Evolutionary conservation across 2,888 invertebrate species (phyloP).

Genomic region (Teleogryllus oceanicus): DNA sequence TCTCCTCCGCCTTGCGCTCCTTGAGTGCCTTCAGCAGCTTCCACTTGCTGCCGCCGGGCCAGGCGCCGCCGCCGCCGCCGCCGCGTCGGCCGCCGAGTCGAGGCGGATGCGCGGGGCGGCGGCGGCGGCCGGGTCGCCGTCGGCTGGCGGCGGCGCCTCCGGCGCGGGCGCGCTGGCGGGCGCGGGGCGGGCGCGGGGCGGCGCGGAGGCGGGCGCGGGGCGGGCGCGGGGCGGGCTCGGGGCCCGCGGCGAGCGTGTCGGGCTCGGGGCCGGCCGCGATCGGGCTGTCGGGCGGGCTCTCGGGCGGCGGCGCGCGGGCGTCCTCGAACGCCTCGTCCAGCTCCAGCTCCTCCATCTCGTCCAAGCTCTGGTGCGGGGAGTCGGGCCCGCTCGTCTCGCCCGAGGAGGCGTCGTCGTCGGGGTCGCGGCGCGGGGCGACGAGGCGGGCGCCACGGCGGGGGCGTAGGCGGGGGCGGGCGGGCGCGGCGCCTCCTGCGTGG

Average conservation of each 20-base stretch:
- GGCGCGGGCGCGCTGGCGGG: constrained; percentile 20
- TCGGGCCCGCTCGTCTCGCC: constrained; percentile 88
- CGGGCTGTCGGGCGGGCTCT: constrained; percentile 38
- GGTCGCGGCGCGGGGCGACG: neutral
- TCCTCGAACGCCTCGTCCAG: constrained; percentile 43
- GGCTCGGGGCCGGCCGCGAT: constrained; percentile 40
- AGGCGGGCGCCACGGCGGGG: neutral
- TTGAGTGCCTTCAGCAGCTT: constrained; percentile 84
- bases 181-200: neutral
- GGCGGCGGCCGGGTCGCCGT: constrained; percentile 41
- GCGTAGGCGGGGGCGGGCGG: neutral
- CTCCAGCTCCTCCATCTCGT: constrained; percentile 65
- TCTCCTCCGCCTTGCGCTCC: constrained; percentile 85
- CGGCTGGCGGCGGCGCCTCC: constrained; percentile 42
- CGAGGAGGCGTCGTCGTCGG: constrained; percentile 60
- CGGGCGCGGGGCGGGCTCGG: neutral
- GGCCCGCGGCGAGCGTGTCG: neutral
- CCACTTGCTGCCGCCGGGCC: constrained; percentile 80
- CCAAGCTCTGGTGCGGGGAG: constrained; percentile 72
- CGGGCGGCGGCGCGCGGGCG: constrained; percentile 39
- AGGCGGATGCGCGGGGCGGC: constrained; percentile 54
- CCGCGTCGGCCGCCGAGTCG: constrained; percentile 42
- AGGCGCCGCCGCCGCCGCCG: constrained; percentile 45
- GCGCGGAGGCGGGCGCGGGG: neutral
- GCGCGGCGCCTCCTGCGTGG: constrained; percentile 38